Evolutionary conservation across 2,113 vertebrate genomes (phyloP), one percentile per base, ranked within the genome.

Genomic region (Oxyruncus cristatus): DNA sequence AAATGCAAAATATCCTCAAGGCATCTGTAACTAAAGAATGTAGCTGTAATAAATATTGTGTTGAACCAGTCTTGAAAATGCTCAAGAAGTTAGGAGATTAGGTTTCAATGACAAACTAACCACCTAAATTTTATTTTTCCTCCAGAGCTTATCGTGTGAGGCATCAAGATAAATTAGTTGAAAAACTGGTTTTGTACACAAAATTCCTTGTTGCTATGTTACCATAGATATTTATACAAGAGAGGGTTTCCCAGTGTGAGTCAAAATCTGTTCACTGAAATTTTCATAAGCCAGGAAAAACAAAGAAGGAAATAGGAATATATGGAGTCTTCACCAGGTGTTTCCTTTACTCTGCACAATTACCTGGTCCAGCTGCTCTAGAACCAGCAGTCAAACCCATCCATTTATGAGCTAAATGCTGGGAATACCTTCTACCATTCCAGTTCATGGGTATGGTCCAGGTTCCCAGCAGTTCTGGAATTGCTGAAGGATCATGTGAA

Each of bases 161-260:
- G 84, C 91, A 93, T 61, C 41, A 78, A 78, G 68, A 74, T 6
- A 86, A 59, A 92, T 81, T 52, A 86, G 32, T 67, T 50, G 42
- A 22, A 74, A 89, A 84, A 67, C 3, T 27, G 27, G 33, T 63
- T 83, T 80, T 91, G 41, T 84, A 39, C 53, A 74, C 35, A 59
- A 83, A 86, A 52, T 47, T 11, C 17, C 71, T 86, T 88, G 83
- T 94, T 96, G 85, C 67, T 81, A 61, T 75, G 92, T 77, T 94
- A 86, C 82, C 39, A 30, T 19, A 81, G 50, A 70, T 75, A 94
- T 67, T 88, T 92, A 59, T 37, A 80, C 7, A 20, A 85, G 68
- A 79, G 11, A 58, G 23, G 22, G 15, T 66, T 30, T 81, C 42
- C 59, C 47, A 55, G 21, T 46, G 32, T 32, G 28, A 84, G 33